Percentiles rank a stretch among this genome's conserved stretches.
These are phyloP conservation scores for Felis chaus DNA, from an alignment of 2,113 vertebrate genomes.

Conservation along the genomic window DNA sequence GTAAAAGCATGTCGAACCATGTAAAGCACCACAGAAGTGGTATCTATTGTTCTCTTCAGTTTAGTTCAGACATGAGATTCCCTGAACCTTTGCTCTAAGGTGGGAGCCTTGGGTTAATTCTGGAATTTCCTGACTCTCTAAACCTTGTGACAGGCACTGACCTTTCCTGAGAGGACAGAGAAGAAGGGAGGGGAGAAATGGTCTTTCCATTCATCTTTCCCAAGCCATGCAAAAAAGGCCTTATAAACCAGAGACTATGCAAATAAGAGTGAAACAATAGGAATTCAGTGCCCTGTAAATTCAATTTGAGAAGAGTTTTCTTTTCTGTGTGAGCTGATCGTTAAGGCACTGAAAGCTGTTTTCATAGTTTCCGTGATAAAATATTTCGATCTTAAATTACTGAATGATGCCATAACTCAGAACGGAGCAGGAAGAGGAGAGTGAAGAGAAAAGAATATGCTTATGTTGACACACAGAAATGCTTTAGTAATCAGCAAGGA, in stretches of 20 bases:
- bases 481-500: conserved; percentile 47
- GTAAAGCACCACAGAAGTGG: background rate
- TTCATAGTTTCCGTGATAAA: background rate
- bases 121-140: background rate
- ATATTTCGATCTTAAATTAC: background rate
- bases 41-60: background rate
- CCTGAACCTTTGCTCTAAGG: background rate
- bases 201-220: background rate
- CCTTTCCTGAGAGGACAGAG: background rate
- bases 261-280: background rate
- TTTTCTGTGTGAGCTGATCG: background rate
- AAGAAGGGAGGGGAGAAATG: background rate
- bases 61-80: background rate
- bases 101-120: background rate
- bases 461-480: conserved; percentile 63
- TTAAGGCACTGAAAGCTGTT: background rate
- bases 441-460: conserved; percentile 48
- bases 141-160: background rate
- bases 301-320: conserved; percentile 32
- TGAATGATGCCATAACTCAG: conserved; percentile 10
- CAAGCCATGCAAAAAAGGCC: background rate
- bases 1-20: background rate
- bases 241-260: background rate
- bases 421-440: background rate
- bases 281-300: background rate